These are phyloP conservation scores for Pteronura brasiliensis DNA, from an alignment of 2,113 vertebrate genomes.

Conservation along the genomic window DNA sequence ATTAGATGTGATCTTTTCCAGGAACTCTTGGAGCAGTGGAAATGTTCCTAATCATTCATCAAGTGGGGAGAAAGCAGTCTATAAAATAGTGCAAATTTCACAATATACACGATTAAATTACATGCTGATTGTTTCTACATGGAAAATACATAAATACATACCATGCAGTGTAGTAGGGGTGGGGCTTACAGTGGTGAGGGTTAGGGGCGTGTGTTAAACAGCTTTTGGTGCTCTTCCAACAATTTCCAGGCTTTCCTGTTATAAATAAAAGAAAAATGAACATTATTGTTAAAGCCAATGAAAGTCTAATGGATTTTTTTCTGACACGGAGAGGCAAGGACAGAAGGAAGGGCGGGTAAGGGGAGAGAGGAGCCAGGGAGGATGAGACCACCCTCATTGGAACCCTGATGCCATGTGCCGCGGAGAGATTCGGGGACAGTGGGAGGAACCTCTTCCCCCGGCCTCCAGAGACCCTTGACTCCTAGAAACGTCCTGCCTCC, in stretches of 20 bases:
- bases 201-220: background rate
- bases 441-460: background rate
- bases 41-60: conserved; percentile 34
- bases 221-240: background rate
- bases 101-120: background rate
- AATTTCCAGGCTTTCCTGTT: background rate
- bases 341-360: background rate
- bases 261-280: conserved; percentile 27
- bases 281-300: background rate
- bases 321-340: background rate
- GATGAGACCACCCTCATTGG: background rate
- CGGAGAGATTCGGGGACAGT: background rate
- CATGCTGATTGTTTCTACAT: background rate
- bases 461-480: background rate
- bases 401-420: background rate
- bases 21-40: conserved; percentile 7
- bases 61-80: background rate
- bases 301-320: background rate
- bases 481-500: background rate
- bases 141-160: background rate
- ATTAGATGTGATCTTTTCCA: conserved; percentile 35
- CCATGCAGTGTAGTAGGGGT: background rate
- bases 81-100: conserved; percentile 27
- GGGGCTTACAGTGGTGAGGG: background rate
- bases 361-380: background rate